phyloP scores from a whole-genome alignment of 2,888 invertebrate genomes.

The Hyppa rectilinea region DNA sequence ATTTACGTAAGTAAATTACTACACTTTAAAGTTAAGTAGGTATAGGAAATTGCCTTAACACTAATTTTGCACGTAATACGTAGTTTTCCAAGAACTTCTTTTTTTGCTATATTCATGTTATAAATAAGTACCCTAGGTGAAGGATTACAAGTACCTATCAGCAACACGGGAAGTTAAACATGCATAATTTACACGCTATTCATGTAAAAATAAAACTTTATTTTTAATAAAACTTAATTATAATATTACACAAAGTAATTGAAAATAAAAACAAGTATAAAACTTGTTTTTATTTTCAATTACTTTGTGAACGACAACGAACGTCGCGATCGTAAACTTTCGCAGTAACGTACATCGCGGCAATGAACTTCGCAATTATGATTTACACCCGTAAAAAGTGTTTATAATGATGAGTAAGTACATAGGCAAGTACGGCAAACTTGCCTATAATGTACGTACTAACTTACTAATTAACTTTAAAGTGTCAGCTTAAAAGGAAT shows the following conservation, averaged over 20 bases:
- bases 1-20: too few relatives aligned
- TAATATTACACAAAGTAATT: conserved; percentile 11
- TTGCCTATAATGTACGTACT: too few relatives aligned
- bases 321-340: too few relatives aligned
- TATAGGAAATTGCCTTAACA: background rate
- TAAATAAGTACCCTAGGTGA: background rate
- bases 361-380: too few relatives aligned
- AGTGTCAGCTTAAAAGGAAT: too few relatives aligned
- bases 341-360: too few relatives aligned
- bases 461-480: too few relatives aligned
- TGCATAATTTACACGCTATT: conserved; percentile 31
- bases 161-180: conserved; percentile 29
- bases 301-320: conserved; percentile 20
- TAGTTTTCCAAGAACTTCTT: conserved; percentile 6
- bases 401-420: too few relatives aligned
- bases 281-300: conserved; percentile 23
- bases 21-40: too few relatives aligned
- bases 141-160: background rate
- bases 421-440: too few relatives aligned
- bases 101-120: background rate
- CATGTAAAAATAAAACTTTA: conserved; percentile 12
- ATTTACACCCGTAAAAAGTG: too few relatives aligned
- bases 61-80: background rate
- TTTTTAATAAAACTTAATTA: conserved; percentile 9
- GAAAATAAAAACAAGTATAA: conserved; percentile 31